A percentile compares a stretch with the other conserved stretches of the same genome.
Evolutionary conservation across 2,113 vertebrate species (phyloP).

Genomic region (Galbula dea): DNA sequence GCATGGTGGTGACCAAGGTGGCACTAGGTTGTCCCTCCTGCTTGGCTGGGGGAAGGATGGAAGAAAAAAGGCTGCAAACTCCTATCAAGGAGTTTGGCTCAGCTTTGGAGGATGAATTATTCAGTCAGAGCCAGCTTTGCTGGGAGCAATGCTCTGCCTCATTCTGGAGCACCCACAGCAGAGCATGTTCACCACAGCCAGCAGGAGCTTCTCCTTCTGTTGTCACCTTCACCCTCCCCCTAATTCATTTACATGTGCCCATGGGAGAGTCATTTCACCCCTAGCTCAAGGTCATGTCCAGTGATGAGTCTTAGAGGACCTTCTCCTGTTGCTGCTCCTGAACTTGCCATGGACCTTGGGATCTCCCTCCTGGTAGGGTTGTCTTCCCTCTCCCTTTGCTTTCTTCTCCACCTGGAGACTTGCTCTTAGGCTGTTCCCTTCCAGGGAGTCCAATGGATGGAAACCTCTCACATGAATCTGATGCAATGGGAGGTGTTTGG

Average conservation of each 20-base stretch:
- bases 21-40: not conserved
- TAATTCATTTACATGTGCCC: too few relatives aligned
- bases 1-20: rapidly evolving
- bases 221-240: not conserved
- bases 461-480: not conserved
- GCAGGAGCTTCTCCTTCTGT: not conserved
- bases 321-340: not conserved
- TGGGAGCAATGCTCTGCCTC: not conserved
- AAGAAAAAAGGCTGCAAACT: not conserved
- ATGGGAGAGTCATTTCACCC: not conserved
- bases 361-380: not conserved
- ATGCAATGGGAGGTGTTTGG: not conserved
- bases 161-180: not conserved
- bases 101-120: not conserved
- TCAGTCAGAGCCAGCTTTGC: not conserved
- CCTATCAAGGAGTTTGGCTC: not conserved
- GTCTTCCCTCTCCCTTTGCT: not conserved
- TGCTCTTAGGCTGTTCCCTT: not conserved
- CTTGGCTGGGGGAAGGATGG: not conserved
- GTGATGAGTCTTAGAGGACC: rapidly evolving
- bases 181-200: not conserved
- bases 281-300: not conserved
- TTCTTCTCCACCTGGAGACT: not conserved
- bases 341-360: not conserved
- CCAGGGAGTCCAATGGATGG: not conserved